A percentile compares a stretch with the other conserved stretches of the same genome.
Conservation (phyloP, 2,113 vertebrate genomes). For the Lasiurus borealis region DNA sequence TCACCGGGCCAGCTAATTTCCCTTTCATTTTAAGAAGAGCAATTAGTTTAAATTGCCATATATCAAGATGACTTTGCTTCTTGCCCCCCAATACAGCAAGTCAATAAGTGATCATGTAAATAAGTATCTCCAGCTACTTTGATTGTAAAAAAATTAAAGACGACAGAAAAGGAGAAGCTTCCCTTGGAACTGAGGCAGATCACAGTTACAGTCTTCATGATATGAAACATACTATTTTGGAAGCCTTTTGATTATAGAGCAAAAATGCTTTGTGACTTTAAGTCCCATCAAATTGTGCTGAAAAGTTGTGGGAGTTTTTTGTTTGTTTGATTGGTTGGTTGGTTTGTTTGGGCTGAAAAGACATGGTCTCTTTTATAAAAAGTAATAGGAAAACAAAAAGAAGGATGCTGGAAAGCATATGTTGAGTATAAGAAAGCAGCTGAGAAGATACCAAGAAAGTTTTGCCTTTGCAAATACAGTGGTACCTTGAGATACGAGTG, state of each 20-base stretch:
- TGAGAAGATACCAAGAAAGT: background rate
- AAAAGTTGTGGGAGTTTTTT: background rate
- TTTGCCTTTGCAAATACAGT: background rate
- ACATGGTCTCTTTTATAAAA: background rate
- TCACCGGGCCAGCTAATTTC: slow-evolving; percentile 79
- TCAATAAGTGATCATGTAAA: slow-evolving; percentile 75
- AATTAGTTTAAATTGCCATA: slow-evolving; percentile 85
- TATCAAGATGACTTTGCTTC: slow-evolving; percentile 78
- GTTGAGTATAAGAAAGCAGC: fast-evolving
- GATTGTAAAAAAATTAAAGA: slow-evolving; percentile 53
- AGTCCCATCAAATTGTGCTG: background rate
- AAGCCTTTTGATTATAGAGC: background rate
- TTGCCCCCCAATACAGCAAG: slow-evolving; percentile 73
- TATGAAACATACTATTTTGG: background rate
- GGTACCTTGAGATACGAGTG: too few species aligned
- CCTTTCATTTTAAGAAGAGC: slow-evolving; percentile 75
- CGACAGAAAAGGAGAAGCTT: background rate
- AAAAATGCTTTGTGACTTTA: slow-evolving; percentile 15
- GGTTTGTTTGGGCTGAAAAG: background rate
- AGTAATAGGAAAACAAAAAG: background rate
- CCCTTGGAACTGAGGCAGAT: background rate
- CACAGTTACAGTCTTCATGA: background rate
- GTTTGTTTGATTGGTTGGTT: background rate
- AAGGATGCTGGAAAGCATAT: background rate
- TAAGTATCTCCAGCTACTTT: slow-evolving; percentile 75